Conservation (phyloP, 2,113 vertebrate genomes). For the Solea solea region DNA sequence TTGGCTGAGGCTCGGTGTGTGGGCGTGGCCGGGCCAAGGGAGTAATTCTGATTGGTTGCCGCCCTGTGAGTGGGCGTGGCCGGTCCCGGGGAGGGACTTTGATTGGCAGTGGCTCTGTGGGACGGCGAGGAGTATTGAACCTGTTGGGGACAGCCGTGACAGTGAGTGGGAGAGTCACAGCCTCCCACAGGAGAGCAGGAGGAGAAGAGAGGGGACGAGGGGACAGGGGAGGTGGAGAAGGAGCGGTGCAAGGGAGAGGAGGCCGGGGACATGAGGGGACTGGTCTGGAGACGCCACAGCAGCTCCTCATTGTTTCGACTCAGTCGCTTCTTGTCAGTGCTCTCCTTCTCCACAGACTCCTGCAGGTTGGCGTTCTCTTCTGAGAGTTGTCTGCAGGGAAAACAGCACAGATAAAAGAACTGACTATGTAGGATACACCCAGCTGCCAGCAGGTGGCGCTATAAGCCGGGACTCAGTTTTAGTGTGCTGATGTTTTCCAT, state of each 20-base stretch:
- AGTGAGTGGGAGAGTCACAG: conserved; percentile 84
- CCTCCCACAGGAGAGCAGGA: conserved; percentile 62
- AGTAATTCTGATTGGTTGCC: conserved; percentile 69
- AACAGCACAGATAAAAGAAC: conserved; percentile 1
- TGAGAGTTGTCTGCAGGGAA: conserved; percentile 88
- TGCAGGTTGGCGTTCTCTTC: conserved; percentile 97
- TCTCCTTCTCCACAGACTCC: conserved; percentile 92
- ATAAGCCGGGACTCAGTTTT: no score
- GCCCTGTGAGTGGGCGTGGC: conserved; percentile 73
- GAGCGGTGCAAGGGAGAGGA: conserved; percentile 87
- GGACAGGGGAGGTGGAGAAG: conserved; percentile 87
- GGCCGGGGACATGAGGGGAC: conserved; percentile 88
- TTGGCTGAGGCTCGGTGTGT: conserved; percentile 69
- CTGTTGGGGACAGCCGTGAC: conserved; percentile 83
- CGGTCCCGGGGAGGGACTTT: conserved; percentile 63
- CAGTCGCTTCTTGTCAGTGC: conserved; percentile 93
- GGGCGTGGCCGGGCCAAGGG: conserved; percentile 73
- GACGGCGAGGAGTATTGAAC: conserved; percentile 84
- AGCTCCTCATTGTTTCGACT: conserved; percentile 96
- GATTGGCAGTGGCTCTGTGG: conserved; percentile 66
- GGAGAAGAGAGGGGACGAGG: conserved; percentile 87
- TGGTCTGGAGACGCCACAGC: conserved; percentile 96
- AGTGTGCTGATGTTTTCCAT: no score
- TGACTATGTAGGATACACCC: no score
- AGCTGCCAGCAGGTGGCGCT: no score